Evolutionary conservation across 2,888 invertebrate genomes (phyloP).

Genomic region (Dicyrtomina minuta): DNA sequence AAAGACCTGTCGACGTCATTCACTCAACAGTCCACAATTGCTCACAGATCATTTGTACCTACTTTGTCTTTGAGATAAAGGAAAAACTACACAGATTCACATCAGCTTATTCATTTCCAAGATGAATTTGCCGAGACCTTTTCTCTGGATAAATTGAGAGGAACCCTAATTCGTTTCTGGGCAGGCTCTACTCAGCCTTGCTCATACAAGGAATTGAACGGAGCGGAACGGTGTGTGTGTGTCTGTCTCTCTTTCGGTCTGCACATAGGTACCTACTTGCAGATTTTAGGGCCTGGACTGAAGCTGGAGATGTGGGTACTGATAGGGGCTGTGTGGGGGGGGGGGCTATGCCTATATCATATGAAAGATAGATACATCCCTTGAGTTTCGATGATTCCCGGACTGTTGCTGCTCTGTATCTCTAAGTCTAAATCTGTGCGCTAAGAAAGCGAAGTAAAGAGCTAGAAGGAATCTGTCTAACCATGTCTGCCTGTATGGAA

Average conservation of each 20-base stretch:
- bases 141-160: conserved; percentile 27
- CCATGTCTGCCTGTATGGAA: background rate
- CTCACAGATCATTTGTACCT: too few relatives aligned
- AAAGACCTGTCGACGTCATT: too few relatives aligned
- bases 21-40: too few relatives aligned
- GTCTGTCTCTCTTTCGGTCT: too few relatives aligned
- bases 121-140: conserved; percentile 29
- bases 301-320: too few relatives aligned
- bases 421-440: too few relatives aligned
- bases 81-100: conserved; percentile 8
- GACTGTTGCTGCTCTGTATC: background rate
- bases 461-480: too few relatives aligned
- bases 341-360: background rate
- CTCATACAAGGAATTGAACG: background rate
- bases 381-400: conserved; percentile 7
- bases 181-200: background rate
- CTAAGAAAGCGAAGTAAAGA: too few relatives aligned
- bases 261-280: too few relatives aligned
- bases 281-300: too few relatives aligned
- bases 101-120: conserved; percentile 28
- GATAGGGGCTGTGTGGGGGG: background rate
- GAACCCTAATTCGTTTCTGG: conserved; percentile 28
- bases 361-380: conserved; percentile 2
- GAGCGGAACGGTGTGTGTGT: background rate
- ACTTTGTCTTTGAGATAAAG: background rate